Conservation (phyloP, 1,140 invertebrate species). For the Sitophilus oryzae region DNA sequence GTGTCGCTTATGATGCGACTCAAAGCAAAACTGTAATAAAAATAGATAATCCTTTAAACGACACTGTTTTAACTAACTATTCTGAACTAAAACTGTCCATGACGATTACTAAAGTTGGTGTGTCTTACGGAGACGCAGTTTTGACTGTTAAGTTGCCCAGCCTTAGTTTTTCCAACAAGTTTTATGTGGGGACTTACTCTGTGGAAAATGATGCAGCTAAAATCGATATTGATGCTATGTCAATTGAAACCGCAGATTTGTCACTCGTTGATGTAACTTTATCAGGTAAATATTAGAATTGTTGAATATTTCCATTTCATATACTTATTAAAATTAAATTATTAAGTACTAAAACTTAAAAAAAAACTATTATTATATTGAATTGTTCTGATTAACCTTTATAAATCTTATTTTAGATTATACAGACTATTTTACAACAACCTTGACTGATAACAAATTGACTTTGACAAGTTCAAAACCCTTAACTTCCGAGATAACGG, state of each 20-base stretch:
- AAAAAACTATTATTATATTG: too few relatives aligned
- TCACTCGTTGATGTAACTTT: constrained; percentile 1
- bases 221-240: neutral
- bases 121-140: constrained; percentile 6
- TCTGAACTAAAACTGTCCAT: constrained; percentile 1
- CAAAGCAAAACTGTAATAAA: neutral
- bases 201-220: neutral
- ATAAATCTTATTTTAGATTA: constrained; percentile 16
- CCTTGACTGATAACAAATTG: neutral
- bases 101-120: constrained; percentile 2
- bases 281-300: neutral
- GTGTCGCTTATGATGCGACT: neutral
- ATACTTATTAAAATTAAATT: too few relatives aligned
- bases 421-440: constrained; percentile 9
- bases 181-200: neutral
- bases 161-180: neutral
- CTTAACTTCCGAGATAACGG: constrained; percentile 7
- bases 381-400: too few relatives aligned
- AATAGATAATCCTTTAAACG: neutral
- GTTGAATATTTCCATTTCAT: too few relatives aligned
- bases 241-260: neutral
- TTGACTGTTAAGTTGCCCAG: constrained; percentile 10
- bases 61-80: constrained; percentile 2
- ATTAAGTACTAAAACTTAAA: too few relatives aligned
- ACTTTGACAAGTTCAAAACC: neutral